Conservation (phyloP, 2,113 vertebrate species). For the Rhineura floridana region DNA sequence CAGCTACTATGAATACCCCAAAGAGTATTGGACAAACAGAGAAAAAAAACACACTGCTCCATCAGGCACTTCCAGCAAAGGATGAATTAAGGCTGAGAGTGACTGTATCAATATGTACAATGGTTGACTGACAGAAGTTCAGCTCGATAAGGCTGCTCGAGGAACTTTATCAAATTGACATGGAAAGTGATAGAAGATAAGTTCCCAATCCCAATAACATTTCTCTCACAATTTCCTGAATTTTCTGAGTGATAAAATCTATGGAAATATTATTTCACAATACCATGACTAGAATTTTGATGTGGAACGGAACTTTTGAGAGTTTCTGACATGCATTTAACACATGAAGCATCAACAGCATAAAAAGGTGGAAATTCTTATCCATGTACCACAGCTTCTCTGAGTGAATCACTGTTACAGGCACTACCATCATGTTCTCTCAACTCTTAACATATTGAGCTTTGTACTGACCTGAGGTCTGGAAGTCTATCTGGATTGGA, state of each 20-base stretch:
- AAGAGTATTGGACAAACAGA: not conserved
- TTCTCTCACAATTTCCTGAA: slow-evolving; percentile 8
- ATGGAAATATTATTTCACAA: slow-evolving; percentile 30
- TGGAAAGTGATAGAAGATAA: not conserved
- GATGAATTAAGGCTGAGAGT: not conserved
- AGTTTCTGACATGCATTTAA: slow-evolving; percentile 30
- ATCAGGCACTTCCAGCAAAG: not conserved
- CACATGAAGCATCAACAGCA: slow-evolving; percentile 18
- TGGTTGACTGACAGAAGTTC: not conserved
- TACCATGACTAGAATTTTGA: slow-evolving; percentile 25
- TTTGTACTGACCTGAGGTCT: slow-evolving; percentile 83
- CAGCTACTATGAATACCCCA: not conserved
- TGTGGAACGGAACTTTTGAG: slow-evolving; percentile 43
- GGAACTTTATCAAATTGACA: not conserved
- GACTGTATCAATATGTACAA: not conserved
- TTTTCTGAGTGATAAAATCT: slow-evolving; percentile 10
- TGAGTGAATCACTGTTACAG: not conserved
- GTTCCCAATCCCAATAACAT: not conserved
- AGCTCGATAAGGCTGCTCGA: not conserved
- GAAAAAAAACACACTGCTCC: not conserved
- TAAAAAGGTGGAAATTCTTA: not conserved
- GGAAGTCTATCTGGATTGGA: slow-evolving; percentile 88
- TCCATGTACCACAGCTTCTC: not conserved
- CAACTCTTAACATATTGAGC: not conserved
- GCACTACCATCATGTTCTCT: not conserved